Conservation (phyloP, 2,797 vertebrate genomes). For the Pantherophis alleghaniensis region DNA sequence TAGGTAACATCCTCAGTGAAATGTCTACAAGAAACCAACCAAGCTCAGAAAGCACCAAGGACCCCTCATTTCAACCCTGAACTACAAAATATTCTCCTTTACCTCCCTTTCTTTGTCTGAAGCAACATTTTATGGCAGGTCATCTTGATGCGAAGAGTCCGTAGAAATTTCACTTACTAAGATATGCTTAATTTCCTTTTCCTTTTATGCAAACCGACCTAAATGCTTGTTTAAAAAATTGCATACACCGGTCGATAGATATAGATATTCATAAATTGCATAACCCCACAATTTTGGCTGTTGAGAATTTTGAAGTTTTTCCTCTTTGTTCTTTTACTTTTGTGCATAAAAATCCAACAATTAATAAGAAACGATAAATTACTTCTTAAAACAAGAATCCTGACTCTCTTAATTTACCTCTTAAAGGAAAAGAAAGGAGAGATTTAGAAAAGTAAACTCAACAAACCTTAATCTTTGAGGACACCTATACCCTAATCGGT, state of each 20-base stretch:
- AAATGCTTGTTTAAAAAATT: not conserved
- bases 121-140: not conserved
- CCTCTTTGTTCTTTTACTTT: not conserved
- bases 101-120: not conserved
- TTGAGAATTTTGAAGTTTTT: not conserved
- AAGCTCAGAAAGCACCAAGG: not conserved
- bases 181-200: not conserved
- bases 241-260: not conserved
- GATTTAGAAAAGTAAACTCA: not conserved
- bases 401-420: not conserved
- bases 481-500: rapidly evolving
- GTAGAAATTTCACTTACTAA: not conserved
- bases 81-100: not conserved
- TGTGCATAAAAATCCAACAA: not conserved
- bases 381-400: not conserved
- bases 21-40: not conserved
- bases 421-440: not conserved
- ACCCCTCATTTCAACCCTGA: not conserved
- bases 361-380: not conserved
- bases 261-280: not conserved
- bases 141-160: not conserved
- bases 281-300: not conserved
- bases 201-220: not conserved
- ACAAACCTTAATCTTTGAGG: not conserved
- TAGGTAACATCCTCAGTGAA: not conserved